These are phyloP conservation scores for Ptilodon capucinus DNA, from an alignment of 2,888 invertebrate genomes.

Conservation along the genomic window DNA sequence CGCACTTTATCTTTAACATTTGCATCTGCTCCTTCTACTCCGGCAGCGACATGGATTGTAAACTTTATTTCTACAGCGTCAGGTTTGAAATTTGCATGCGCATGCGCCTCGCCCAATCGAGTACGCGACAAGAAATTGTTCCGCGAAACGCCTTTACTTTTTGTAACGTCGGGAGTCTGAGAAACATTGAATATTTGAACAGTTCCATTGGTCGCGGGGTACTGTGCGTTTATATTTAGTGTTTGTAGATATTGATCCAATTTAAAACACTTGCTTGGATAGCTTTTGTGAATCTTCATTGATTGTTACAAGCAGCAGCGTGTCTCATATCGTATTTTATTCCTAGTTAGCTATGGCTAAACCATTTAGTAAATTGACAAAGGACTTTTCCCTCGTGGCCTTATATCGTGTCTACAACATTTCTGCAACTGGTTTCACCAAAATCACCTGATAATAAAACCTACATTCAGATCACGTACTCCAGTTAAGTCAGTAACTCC, in stretches of 20 bases:
- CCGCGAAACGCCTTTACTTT: conserved; percentile 60
- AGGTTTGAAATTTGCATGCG: conserved; percentile 51
- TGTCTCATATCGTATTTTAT: no score
- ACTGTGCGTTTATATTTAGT: conserved; percentile 22
- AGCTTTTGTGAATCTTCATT: no score
- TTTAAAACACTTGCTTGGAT: not conserved
- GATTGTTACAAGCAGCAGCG: no score
- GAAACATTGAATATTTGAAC: conserved; percentile 63
- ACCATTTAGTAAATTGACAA: no score
- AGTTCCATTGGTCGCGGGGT: conserved; percentile 35
- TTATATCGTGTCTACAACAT: no score
- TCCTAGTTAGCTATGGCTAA: no score
- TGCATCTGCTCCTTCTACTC: conserved; percentile 30
- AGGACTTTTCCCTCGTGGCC: no score
- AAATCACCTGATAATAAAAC: conserved; percentile 9
- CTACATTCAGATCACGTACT: conserved; percentile 14
- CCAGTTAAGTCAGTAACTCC: conserved; percentile 23
- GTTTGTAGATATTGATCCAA: conserved; percentile 5
- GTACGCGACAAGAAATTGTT: conserved; percentile 61
- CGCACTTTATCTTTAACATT: conserved; percentile 61
- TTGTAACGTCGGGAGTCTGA: conserved; percentile 52
- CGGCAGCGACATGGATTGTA: conserved; percentile 16
- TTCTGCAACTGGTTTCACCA: no score
- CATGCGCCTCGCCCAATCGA: conserved; percentile 52
- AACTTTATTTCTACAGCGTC: conserved; percentile 43